Percentiles rank a stretch among this genome's conserved stretches.
Conservation (phyloP, 2,113 vertebrate species). For the Hemichromis elongatus region DNA sequence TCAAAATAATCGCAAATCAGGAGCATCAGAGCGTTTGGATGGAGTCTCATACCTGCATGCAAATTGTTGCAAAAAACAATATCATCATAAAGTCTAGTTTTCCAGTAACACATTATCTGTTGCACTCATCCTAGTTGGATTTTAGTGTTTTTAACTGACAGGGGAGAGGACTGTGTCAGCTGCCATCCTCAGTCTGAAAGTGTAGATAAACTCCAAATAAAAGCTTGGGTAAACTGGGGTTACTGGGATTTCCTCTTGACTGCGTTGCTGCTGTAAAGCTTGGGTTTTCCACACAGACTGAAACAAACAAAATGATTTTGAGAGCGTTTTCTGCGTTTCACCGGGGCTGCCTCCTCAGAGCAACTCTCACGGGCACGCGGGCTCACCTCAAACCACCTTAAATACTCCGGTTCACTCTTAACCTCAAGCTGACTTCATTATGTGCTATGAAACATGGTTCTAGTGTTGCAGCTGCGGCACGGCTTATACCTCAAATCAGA, state of each 20-base stretch:
- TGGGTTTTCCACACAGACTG: background rate
- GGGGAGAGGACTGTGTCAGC: background rate
- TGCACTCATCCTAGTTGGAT: rapidly evolving
- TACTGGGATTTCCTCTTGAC: background rate
- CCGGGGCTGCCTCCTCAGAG: background rate
- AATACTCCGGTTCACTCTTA: background rate
- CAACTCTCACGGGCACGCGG: background rate
- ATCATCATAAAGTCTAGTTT: background rate
- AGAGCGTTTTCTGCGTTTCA: background rate
- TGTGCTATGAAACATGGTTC: background rate
- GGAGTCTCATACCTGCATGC: background rate
- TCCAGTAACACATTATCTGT: background rate
- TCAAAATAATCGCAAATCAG: background rate
- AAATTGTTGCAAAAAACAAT: background rate
- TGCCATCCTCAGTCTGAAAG: background rate
- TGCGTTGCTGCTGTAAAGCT: no score
- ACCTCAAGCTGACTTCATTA: background rate
- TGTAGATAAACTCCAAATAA: background rate
- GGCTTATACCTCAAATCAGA: background rate
- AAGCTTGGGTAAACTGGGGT: background rate
- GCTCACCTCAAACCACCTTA: background rate
- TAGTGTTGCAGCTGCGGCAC: background rate
- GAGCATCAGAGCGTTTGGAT: background rate
- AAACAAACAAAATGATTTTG: background rate
- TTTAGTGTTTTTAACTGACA: background rate